These are phyloP conservation scores for Stegostoma tigrinum DNA, from an alignment of 2,113 vertebrate genomes.

Conservation along the genomic window DNA sequence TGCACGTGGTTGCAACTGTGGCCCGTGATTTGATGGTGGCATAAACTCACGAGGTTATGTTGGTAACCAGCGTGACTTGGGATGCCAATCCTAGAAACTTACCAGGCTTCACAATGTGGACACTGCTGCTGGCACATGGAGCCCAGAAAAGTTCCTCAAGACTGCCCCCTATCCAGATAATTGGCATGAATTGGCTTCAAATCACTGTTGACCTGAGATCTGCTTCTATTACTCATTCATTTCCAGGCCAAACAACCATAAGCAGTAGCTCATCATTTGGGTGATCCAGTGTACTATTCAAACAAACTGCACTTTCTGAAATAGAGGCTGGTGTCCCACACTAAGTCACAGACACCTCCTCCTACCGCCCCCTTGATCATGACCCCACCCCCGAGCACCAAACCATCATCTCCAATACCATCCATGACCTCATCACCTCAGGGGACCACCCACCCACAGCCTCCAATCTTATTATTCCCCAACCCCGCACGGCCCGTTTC, in stretches of 20 bases:
- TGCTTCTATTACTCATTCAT: background rate
- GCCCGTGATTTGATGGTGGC: background rate
- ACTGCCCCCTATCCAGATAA: no score
- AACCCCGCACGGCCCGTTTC: no score
- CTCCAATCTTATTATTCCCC: no score
- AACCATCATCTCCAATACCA: no score
- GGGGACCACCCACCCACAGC: no score
- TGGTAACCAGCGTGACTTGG: background rate
- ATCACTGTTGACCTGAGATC: background rate
- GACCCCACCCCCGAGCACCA: no score
- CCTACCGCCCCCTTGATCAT: no score
- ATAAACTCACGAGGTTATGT: background rate
- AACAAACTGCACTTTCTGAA: background rate
- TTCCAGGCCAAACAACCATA: background rate
- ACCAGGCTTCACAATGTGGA: background rate
- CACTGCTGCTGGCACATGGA: no score
- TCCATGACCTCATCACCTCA: no score
- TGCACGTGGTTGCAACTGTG: background rate
- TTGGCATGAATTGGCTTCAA: background rate
- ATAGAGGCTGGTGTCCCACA: no score
- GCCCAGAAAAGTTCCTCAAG: no score
- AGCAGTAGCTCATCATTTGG: background rate
- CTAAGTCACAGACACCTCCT: no score
- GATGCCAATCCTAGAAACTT: background rate
- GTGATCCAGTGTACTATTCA: background rate